Percentiles rank a stretch among this genome's conserved stretches.
These are phyloP conservation scores for Anaspis maculata DNA, from an alignment of 2,888 invertebrate genomes.

Conservation along the genomic window DNA sequence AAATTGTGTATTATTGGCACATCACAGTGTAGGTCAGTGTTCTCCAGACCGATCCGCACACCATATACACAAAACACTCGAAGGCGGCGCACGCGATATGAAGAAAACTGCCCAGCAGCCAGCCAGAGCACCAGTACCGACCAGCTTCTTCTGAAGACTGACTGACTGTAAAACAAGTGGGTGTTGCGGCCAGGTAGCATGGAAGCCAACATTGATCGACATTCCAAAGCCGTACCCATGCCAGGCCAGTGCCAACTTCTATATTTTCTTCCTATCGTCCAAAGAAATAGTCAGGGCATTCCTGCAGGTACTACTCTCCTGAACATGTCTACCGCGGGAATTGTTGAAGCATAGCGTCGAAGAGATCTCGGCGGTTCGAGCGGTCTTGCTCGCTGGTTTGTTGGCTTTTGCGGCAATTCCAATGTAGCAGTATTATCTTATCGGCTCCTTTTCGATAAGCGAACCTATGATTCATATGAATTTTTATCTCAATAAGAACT, in stretches of 20 bases:
- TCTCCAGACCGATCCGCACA: too few relatives aligned
- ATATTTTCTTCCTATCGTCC: conserved; percentile 31
- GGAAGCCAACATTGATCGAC: conserved; percentile 18
- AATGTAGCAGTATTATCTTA: too few relatives aligned
- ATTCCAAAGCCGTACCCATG: neutral
- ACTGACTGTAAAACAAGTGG: conserved; percentile 17
- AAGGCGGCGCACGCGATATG: too few relatives aligned
- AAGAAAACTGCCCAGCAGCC: conserved; percentile 2
- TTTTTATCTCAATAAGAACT: too few relatives aligned
- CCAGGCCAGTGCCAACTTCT: conserved; percentile 12
- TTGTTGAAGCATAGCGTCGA: conserved; percentile 4
- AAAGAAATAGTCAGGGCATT: conserved; percentile 33
- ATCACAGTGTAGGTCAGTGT: too few relatives aligned
- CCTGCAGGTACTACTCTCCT: conserved; percentile 16
- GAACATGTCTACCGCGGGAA: conserved; percentile 1
- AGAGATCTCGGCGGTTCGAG: neutral
- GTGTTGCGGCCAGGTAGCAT: conserved; percentile 21
- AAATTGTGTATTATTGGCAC: too few relatives aligned
- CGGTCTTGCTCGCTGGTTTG: conserved; percentile 1
- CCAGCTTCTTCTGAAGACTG: conserved; percentile 10
- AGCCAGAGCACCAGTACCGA: too few relatives aligned
- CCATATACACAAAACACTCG: conserved; percentile 8
- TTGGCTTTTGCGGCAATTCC: too few relatives aligned
- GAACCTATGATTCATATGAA: too few relatives aligned
- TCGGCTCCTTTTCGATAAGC: too few relatives aligned